phyloP scores from a whole-genome alignment of 35 echinoderm and acorn worm genomes.

The Ptychodera flava region DNA sequence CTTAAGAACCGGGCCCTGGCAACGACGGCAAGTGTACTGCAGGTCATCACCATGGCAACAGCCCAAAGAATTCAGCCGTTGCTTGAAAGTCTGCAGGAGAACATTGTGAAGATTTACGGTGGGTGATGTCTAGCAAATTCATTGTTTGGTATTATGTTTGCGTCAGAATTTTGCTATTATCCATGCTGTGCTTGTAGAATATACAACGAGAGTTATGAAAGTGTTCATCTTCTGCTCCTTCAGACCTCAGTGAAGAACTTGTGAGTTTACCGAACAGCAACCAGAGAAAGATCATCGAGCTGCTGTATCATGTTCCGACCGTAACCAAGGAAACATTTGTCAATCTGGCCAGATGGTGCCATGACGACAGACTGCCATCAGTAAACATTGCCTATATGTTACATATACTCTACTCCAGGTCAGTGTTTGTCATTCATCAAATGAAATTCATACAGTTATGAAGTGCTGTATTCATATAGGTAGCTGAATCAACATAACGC shows the following conservation, averaged over 20 bases:
- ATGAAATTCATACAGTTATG: too few species aligned
- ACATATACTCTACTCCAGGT: constrained; percentile 50
- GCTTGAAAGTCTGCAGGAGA: constrained; percentile 2
- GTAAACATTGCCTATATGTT: constrained; percentile 29
- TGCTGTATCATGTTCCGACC: constrained; percentile 42
- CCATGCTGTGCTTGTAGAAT: neutral
- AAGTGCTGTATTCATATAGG: too few species aligned
- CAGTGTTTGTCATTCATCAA: too few species aligned
- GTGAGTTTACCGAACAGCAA: constrained; percentile 13
- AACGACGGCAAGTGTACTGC: neutral
- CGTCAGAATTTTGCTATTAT: neutral
- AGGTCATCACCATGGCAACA: neutral
- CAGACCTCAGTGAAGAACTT: constrained; percentile 9
- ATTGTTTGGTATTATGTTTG: neutral
- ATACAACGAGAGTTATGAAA: too few species aligned
- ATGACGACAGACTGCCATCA: constrained; percentile 13
- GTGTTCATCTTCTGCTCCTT: too few species aligned
- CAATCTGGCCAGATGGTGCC: constrained; percentile 26
- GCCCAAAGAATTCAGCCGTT: neutral
- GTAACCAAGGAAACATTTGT: constrained; percentile 16
- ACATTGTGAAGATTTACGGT: constrained; percentile 3
- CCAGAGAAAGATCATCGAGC: constrained; percentile 43
- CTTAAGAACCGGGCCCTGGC: neutral
- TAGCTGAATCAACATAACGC: too few species aligned
- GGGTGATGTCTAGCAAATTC: neutral